phyloP scores from a whole-genome alignment of 1,140 invertebrate genomes.

The Charaxes varanes region DNA sequence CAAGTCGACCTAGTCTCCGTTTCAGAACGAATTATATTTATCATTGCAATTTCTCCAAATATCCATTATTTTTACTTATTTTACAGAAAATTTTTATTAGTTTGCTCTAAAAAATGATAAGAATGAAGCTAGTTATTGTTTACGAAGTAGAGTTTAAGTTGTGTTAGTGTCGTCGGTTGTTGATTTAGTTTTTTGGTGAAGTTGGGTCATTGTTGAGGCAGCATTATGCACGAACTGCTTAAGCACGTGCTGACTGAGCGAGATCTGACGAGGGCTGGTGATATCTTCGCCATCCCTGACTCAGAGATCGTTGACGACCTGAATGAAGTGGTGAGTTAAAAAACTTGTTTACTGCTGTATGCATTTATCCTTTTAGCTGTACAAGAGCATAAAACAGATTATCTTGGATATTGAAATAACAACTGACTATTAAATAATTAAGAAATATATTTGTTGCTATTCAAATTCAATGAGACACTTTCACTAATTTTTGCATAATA shows the following conservation, averaged over 20 bases:
- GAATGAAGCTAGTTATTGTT: conserved; percentile 1
- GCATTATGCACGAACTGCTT: conserved; percentile 89
- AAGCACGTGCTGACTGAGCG: conserved; percentile 89
- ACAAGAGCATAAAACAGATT: too few relatives aligned
- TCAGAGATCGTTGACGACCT: conserved; percentile 89
- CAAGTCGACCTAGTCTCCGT: conserved; percentile 17
- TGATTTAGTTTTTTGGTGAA: conserved; percentile 10
- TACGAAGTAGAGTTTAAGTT: conserved; percentile 17
- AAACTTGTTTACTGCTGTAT: conserved; percentile 11
- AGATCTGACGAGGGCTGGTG: conserved; percentile 92
- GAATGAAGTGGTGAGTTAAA: conserved; percentile 82
- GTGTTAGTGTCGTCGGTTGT: conserved; percentile 21
- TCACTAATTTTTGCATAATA: too few relatives aligned
- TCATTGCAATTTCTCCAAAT: conserved; percentile 5
- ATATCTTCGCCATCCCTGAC: conserved; percentile 92
- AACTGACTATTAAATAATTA: too few relatives aligned
- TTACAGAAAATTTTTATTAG: conserved; percentile 6
- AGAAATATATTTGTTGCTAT: too few relatives aligned
- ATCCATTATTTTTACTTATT: conserved; percentile 4
- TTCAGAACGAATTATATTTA: conserved; percentile 8
- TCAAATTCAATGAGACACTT: too few relatives aligned
- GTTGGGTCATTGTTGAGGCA: conserved; percentile 8
- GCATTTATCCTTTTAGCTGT: too few relatives aligned
- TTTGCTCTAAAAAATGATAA: conserved; percentile 8
- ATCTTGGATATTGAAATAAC: too few relatives aligned